A percentile compares a stretch with the other conserved stretches of the same genome.
These are phyloP conservation scores for Serrognathus titanus DNA, from an alignment of 2,888 invertebrate species.

Conservation along the genomic window DNA sequence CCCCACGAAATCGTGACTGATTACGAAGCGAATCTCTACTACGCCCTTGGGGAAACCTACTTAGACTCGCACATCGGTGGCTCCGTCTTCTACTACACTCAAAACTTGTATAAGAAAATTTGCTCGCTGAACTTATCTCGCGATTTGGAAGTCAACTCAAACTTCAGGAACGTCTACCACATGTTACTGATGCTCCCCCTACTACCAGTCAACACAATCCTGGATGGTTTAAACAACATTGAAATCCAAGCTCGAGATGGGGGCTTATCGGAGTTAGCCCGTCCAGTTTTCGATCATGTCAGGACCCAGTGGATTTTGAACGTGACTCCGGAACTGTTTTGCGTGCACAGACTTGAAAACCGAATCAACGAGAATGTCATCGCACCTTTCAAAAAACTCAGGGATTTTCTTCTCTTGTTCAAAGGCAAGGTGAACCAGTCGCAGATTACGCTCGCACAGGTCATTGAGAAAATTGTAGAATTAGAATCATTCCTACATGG, in stretches of 20 bases:
- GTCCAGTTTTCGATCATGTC: slow-evolving; percentile 38
- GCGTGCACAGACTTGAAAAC: slow-evolving; percentile 43
- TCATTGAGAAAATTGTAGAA: slow-evolving; percentile 43
- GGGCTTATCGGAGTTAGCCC: slow-evolving; percentile 29
- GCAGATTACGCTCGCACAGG: slow-evolving; percentile 29
- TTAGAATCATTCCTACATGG: slow-evolving; percentile 39
- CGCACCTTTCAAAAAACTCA: slow-evolving; percentile 44
- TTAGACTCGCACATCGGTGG: slow-evolving; percentile 42
- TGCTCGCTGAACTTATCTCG: slow-evolving; percentile 38
- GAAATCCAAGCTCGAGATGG: slow-evolving; percentile 38
- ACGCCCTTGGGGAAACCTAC: slow-evolving; percentile 42
- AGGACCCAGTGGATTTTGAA: slow-evolving; percentile 39
- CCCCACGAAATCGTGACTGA: slow-evolving; percentile 45
- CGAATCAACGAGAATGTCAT: slow-evolving; percentile 45
- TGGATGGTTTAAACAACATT: slow-evolving; percentile 41
- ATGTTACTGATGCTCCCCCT: slow-evolving; percentile 45
- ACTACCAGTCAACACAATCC: slow-evolving; percentile 43
- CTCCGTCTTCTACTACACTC: slow-evolving; percentile 44
- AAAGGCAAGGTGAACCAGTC: slow-evolving; percentile 36
- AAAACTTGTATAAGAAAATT: slow-evolving; percentile 44
- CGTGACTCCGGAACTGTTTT: slow-evolving; percentile 44
- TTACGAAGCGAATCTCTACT: slow-evolving; percentile 43
- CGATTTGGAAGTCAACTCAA: slow-evolving; percentile 41
- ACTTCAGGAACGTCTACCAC: slow-evolving; percentile 43
- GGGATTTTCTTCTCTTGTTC: slow-evolving; percentile 39